Base-by-base conservation (phyloP, 2,888 invertebrate genomes). In the Drosophila nr. perissopoda region DNA sequence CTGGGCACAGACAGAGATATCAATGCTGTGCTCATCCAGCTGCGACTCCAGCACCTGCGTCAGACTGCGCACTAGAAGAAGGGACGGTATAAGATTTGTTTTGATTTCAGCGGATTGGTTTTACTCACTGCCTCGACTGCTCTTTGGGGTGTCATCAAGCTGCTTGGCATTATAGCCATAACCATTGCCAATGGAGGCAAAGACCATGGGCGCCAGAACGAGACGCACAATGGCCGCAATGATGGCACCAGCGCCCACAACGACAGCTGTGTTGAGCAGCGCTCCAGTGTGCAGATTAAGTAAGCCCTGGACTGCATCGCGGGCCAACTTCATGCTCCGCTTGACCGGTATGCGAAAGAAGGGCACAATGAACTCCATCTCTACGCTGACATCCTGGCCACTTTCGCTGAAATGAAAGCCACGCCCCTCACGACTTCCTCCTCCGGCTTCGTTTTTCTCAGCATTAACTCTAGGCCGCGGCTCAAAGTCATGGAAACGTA, bases 1-100 rank as follows among this genome's bases (percentile, higher is more conserved):
- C 90, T 96, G 95, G 76, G 95, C 93, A 80, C 96, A 96, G 0
- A 94, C 94, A 0, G 94, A 94, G 4, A 95, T 92, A 85, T 96
- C 95, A 27, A 96, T 94, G 53, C 95, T 94, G 73, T 95, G 94
- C 68, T 94, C 94, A 0, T 94, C 93, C 53, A 96, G 88, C 16
- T 94, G 92, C 51, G 94, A 93, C 73, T 95, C 95, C 36, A 95
- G 85, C 31, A 90, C 75, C 36, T 91, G 83, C n/a, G 82, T 76
- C 4, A 91, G 51, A 8, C 81, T 79, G 33, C 86, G 85, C 71
- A 89, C 92, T 92, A 48, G 0, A 8, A 11, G 7, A 10, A 6
- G 2, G 11, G 1, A 2, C 2, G 11, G 6, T 18, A 40, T 53
- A 49, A 61, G 7, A 11, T 2, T 11, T 11, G 18, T 4, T 48